These are phyloP conservation scores for Mus pahari DNA, from an alignment of 2,113 vertebrate species.

Conservation along the genomic window DNA sequence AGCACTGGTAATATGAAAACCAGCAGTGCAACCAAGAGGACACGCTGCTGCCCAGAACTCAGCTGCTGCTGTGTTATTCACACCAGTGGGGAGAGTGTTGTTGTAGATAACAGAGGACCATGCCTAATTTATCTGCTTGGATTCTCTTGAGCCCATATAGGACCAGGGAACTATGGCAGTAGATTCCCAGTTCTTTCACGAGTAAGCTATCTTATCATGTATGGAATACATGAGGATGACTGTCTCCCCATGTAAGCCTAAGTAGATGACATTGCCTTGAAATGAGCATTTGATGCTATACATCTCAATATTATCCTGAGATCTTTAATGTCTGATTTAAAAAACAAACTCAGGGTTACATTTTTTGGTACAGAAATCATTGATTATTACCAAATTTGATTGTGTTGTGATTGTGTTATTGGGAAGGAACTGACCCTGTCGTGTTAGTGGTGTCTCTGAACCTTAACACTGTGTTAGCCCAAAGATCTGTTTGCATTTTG, in stretches of 20 bases:
- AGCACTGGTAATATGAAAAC: slow-evolving; percentile 65
- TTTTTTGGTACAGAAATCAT: background rate
- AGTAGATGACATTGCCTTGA: background rate
- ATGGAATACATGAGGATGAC: background rate
- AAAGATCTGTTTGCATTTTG: background rate
- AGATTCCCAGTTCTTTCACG: background rate
- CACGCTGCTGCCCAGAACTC: slow-evolving; percentile 32
- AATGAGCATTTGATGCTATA: background rate
- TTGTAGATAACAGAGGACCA: slow-evolving; percentile 41
- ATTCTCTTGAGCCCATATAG: background rate
- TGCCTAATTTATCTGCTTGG: slow-evolving; percentile 51
- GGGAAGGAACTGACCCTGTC: background rate
- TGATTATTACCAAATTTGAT: background rate
- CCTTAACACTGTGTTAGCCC: background rate
- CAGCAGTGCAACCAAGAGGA: background rate
- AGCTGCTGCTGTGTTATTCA: slow-evolving; percentile 69
- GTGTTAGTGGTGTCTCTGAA: background rate
- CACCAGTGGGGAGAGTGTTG: slow-evolving; percentile 61
- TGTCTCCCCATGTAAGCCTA: background rate
- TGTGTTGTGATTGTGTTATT: background rate
- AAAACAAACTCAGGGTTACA: background rate
- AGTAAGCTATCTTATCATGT: background rate
- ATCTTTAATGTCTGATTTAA: background rate
- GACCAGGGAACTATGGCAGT: background rate
- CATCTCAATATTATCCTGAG: background rate